phyloP scores from a whole-genome alignment of 1,140 invertebrate species.

The Drosophila littoralis region DNA sequence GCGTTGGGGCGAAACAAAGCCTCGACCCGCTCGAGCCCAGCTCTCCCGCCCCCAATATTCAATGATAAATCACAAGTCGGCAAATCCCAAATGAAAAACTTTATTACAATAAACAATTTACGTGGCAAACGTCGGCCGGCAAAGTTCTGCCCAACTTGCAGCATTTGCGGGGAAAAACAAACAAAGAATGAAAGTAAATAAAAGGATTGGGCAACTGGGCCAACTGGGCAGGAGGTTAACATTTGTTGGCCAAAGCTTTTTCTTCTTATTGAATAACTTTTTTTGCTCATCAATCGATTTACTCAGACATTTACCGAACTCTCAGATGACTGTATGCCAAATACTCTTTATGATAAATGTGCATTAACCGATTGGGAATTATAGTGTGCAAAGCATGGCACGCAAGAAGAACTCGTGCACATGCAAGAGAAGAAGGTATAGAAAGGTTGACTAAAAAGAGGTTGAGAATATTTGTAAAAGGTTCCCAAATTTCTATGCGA shows the following conservation, averaged over 20 bases:
- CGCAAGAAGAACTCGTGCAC: too few relatives aligned
- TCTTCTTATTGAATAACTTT: neutral
- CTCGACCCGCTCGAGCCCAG: neutral
- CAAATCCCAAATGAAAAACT: conserved; percentile 28
- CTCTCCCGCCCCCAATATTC: conserved; percentile 16
- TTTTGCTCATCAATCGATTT: neutral
- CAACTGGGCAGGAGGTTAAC: conserved; percentile 1
- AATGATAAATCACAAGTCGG: conserved; percentile 4
- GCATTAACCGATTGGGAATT: too few relatives aligned
- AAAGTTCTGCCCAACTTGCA: conserved; percentile 21
- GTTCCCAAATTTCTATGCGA: too few relatives aligned
- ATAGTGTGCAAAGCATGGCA: too few relatives aligned
- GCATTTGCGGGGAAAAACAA: conserved; percentile 5
- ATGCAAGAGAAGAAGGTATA: too few relatives aligned
- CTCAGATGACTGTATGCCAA: neutral
- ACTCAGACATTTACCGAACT: neutral
- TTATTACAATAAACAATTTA: conserved; percentile 45
- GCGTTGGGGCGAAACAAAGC: conserved; percentile 9
- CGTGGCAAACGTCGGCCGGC: conserved; percentile 22
- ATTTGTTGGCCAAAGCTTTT: neutral
- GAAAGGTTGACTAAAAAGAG: too few relatives aligned
- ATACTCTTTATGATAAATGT: neutral
- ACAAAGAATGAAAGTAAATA: neutral
- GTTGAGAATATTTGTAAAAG: too few relatives aligned
- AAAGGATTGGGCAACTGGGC: neutral